Evolutionary conservation across 2,888 invertebrate species (phyloP).

Genomic region (Dicyrtomina minuta): DNA sequence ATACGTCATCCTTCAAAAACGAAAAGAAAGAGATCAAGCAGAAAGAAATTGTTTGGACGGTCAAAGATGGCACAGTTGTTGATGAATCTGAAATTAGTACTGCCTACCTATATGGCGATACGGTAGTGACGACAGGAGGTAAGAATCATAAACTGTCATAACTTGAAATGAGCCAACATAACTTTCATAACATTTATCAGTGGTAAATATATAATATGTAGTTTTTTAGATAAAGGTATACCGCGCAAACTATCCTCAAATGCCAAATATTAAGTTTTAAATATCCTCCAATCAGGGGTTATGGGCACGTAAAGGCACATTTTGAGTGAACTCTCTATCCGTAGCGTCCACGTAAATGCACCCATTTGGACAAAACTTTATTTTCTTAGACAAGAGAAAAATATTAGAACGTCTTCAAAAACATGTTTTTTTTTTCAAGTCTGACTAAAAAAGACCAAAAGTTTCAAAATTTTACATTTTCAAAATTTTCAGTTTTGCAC

Average conservation of each 20-base stretch:
- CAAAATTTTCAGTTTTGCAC: too few species aligned
- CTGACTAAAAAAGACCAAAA: too few species aligned
- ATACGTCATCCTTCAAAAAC: conserved; percentile 26
- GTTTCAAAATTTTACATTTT: too few species aligned
- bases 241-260: too few species aligned
- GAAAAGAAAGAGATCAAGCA: background rate
- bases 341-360: too few species aligned
- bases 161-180: background rate
- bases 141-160: background rate
- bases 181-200: background rate
- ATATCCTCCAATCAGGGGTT: background rate
- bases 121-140: conserved; percentile 45
- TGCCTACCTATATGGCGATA: conserved; percentile 45
- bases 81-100: conserved; percentile 38
- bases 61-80: conserved; percentile 40
- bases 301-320: too few species aligned
- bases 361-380: too few species aligned
- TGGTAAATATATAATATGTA: background rate
- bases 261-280: background rate
- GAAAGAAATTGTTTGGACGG: conserved; percentile 38
- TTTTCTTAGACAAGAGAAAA: too few species aligned
- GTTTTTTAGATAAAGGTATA: too few species aligned
- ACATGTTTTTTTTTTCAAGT: too few species aligned
- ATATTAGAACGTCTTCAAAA: too few species aligned
- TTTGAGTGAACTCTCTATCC: too few species aligned